These are phyloP conservation scores for Ochropleura leucogaster DNA, from an alignment of 2,888 invertebrate species.

Conservation along the genomic window DNA sequence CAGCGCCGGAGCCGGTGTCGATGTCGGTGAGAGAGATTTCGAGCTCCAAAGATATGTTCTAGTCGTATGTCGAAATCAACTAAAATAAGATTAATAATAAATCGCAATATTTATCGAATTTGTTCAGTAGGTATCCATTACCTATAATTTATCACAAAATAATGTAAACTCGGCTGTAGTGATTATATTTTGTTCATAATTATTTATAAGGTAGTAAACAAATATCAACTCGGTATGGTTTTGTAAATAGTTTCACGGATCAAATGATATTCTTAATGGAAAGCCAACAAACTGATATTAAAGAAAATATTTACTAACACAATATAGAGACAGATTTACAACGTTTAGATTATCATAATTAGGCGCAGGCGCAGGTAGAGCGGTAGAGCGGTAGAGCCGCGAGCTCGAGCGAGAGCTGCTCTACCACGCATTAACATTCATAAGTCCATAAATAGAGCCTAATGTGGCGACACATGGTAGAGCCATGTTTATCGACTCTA, in stretches of 20 bases:
- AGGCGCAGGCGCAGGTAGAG: conserved; percentile 22
- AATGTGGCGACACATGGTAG: conserved; percentile 34
- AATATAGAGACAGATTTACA: conserved; percentile 56
- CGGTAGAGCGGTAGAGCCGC: conserved; percentile 17
- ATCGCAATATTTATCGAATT: neutral
- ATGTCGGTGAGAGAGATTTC: neutral
- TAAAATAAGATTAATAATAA: neutral
- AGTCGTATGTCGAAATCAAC: neutral
- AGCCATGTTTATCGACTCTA: conserved; percentile 32
- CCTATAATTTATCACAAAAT: neutral
- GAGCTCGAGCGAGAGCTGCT: neutral
- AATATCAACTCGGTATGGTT: conserved; percentile 9
- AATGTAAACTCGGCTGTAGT: neutral
- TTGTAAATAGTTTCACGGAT: conserved; percentile 25
- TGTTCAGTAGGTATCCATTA: neutral
- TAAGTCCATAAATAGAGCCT: conserved; percentile 55
- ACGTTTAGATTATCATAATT: conserved; percentile 60
- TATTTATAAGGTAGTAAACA: conserved; percentile 9
- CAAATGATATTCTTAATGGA: conserved; percentile 27
- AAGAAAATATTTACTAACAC: conserved; percentile 46
- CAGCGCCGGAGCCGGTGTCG: too few relatives aligned
- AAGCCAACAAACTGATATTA: conserved; percentile 38
- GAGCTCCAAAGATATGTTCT: neutral
- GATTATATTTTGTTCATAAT: neutral
- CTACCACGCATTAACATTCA: conserved; percentile 49